These are phyloP conservation scores for Cavia aperea DNA, from an alignment of 2,113 vertebrate species.

Conservation along the genomic window DNA sequence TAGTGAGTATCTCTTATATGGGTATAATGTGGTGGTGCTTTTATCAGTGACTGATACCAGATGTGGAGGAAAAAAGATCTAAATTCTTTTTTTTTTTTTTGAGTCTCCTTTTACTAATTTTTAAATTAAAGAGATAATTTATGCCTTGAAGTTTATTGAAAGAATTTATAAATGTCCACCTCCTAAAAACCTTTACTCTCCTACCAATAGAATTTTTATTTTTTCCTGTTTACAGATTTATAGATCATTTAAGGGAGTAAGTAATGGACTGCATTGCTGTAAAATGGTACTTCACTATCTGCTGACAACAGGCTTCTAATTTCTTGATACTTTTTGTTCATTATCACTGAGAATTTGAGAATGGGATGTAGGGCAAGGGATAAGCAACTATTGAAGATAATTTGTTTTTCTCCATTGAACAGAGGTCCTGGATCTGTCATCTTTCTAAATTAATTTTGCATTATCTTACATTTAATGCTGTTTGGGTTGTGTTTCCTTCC, in stretches of 20 bases:
- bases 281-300: not conserved
- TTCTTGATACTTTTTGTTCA: not conserved
- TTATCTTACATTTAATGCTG: not conserved
- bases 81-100: not conserved
- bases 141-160: conserved; percentile 32
- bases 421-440: not conserved
- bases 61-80: not conserved
- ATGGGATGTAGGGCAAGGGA: not conserved
- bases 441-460: conserved; percentile 1
- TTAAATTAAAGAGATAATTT: conserved; percentile 1
- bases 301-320: conserved; percentile 4
- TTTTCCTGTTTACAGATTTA: conserved; percentile 12
- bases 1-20: not conserved
- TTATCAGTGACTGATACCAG: not conserved
- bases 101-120: conserved; percentile 12
- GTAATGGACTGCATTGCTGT: not conserved
- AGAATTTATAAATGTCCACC: conserved; percentile 4
- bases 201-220: not conserved
- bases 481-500: conserved; percentile 4
- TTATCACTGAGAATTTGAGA: not conserved
- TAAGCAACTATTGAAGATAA: not conserved
- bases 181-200: conserved; percentile 2
- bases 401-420: conserved; percentile 23
- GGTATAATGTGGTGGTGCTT: not conserved
- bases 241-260: not conserved